Conservation (phyloP, 1,140 invertebrate genomes). For the Maconellicoccus hirsutus region DNA sequence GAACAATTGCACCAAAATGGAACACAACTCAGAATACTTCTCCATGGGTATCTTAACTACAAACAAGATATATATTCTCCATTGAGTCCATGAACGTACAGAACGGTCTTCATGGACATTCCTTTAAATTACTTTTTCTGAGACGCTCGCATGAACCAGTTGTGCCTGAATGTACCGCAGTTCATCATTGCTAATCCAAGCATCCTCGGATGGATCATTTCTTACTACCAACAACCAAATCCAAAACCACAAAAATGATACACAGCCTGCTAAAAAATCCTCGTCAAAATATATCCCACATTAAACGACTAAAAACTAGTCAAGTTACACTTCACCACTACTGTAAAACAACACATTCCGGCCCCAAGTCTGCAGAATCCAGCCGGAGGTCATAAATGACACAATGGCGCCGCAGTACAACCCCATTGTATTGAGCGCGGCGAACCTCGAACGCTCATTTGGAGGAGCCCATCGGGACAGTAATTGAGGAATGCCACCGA, state of each 20-base stretch:
- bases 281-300: too few relatives aligned
- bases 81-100: neutral
- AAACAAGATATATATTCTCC: neutral
- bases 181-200: neutral
- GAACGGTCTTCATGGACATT: too few relatives aligned
- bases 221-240: neutral
- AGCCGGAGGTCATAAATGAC: neutral
- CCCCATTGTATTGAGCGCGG: neutral
- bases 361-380: neutral
- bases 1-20: conserved; percentile 63
- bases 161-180: too few relatives aligned
- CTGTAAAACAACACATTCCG: neutral
- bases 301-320: neutral
- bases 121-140: too few relatives aligned
- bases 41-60: conserved; percentile 49
- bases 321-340: neutral
- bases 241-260: neutral
- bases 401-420: neutral
- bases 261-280: neutral
- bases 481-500: conserved; percentile 72
- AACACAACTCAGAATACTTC: conserved; percentile 60
- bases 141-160: too few relatives aligned
- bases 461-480: conserved; percentile 80
- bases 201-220: neutral
- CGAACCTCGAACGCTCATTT: conserved; percentile 54